Percentiles rank a stretch among this genome's conserved stretches.
Conservation (phyloP, 2,888 invertebrate genomes). For the Drosophila buzzatii region DNA sequence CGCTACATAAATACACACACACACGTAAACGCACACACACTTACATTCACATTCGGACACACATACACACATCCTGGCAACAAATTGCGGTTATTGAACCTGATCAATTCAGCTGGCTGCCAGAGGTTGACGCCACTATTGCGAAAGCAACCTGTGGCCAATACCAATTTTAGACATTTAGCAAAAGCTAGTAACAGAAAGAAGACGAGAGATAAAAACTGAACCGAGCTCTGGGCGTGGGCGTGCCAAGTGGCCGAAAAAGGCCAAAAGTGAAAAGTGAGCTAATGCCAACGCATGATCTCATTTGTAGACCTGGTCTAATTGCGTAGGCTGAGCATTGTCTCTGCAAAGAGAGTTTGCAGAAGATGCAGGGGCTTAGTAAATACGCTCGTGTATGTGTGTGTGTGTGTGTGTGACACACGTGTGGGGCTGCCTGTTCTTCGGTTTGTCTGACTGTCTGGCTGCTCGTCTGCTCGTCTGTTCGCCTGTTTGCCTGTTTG, state of each 20-base stretch:
- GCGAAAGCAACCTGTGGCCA: conserved; percentile 42
- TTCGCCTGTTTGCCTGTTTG: conserved; percentile 4
- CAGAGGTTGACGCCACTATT: conserved; percentile 42
- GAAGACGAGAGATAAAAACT: neutral
- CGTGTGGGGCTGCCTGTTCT: conserved; percentile 9
- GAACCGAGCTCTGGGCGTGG: conserved; percentile 26
- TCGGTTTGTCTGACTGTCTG: neutral
- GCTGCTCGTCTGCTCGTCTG: neutral
- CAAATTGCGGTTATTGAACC: conserved; percentile 80
- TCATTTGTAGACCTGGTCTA: conserved; percentile 73
- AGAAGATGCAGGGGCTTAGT: conserved; percentile 22
- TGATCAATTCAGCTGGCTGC: conserved; percentile 34
- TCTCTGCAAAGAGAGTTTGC: conserved; percentile 23
- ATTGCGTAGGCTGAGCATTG: conserved; percentile 64
- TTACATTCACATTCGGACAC: conserved; percentile 1
- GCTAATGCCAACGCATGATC: conserved; percentile 76
- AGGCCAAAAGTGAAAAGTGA: conserved; percentile 78
- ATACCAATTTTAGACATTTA: conserved; percentile 71
- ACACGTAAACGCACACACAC: conserved; percentile 9
- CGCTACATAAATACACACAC: conserved; percentile 58
- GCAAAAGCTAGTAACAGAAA: conserved; percentile 30
- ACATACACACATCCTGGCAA: conserved; percentile 44
- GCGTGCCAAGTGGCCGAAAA: conserved; percentile 55
- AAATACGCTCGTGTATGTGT: conserved; percentile 6
- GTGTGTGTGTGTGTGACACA: neutral